phyloP scores from a whole-genome alignment of 2,888 invertebrate genomes.

The Allophyes oxyacanthae region DNA sequence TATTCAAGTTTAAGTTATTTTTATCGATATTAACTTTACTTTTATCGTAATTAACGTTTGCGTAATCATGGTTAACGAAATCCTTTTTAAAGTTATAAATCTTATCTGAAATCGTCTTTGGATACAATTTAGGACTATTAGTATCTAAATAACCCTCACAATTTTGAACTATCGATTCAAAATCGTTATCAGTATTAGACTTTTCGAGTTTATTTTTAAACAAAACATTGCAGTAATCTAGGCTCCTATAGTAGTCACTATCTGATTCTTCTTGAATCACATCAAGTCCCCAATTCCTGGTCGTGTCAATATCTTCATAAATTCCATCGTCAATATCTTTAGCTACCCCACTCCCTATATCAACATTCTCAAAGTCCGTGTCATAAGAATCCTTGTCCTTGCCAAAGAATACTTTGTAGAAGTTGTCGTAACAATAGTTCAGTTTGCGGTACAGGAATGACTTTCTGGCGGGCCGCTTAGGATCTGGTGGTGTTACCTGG shows the following conservation, averaged over 20 bases:
- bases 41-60: conserved; percentile 72
- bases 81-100: conserved; percentile 85
- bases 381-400: conserved; percentile 63
- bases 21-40: conserved; percentile 33
- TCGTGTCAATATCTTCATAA: conserved; percentile 80
- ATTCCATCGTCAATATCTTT: conserved; percentile 75
- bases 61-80: conserved; percentile 80
- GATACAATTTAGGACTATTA: conserved; percentile 70
- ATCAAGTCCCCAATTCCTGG: conserved; percentile 76
- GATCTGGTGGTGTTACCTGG: conserved; percentile 83
- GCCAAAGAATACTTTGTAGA: conserved; percentile 84
- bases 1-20: conserved; percentile 37
- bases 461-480: conserved; percentile 66
- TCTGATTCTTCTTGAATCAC: conserved; percentile 86
- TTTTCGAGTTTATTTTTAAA: conserved; percentile 57
- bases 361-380: conserved; percentile 46
- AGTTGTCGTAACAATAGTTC: conserved; percentile 86
- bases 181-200: conserved; percentile 46
- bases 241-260: conserved; percentile 83
- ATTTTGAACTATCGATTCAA: conserved; percentile 69
- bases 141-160: conserved; percentile 67
- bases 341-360: conserved; percentile 35
- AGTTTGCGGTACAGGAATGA: conserved; percentile 83
- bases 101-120: conserved; percentile 78
- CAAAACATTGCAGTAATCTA: conserved; percentile 79